A percentile compares a stretch with the other conserved stretches of the same genome.
These are phyloP conservation scores for Hoplodrina blanda DNA, from an alignment of 2,888 invertebrate species.

Conservation along the genomic window DNA sequence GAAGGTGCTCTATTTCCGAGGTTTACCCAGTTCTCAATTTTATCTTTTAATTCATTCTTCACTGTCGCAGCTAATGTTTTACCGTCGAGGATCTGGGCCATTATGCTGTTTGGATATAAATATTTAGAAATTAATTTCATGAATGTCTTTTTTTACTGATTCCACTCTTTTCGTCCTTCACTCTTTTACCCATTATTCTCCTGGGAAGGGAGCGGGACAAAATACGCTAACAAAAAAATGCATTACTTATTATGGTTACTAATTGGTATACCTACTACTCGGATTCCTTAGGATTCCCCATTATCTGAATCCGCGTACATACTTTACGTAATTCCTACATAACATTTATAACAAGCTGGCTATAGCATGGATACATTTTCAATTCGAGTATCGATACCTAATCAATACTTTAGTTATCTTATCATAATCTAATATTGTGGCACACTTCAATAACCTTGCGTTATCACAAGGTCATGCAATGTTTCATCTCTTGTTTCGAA, in stretches of 20 bases:
- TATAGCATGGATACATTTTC: background rate
- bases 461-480: slow-evolving; percentile 10
- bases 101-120: slow-evolving; percentile 77
- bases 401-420: slow-evolving; percentile 10
- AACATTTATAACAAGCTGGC: background rate
- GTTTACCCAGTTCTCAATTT: slow-evolving; percentile 92
- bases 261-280: no score
- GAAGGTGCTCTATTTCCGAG: slow-evolving; percentile 92
- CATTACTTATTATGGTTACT: no score
- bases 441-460: slow-evolving; percentile 16
- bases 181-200: no score
- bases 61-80: slow-evolving; percentile 93
- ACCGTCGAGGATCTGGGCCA: slow-evolving; percentile 94
- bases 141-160: no score
- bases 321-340: no score
- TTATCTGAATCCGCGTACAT: background rate
- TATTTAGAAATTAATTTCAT: no score
- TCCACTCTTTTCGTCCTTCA: no score
- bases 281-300: no score
- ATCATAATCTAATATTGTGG: slow-evolving; percentile 15
- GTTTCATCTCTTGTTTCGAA: no score
- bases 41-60: slow-evolving; percentile 91
- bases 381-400: background rate
- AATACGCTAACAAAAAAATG: no score
- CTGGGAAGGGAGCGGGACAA: no score